A percentile compares a stretch with the other conserved stretches of the same genome.
phyloP scores from a whole-genome alignment of 2,113 vertebrate genomes.

The Alexandromys fortis region DNA sequence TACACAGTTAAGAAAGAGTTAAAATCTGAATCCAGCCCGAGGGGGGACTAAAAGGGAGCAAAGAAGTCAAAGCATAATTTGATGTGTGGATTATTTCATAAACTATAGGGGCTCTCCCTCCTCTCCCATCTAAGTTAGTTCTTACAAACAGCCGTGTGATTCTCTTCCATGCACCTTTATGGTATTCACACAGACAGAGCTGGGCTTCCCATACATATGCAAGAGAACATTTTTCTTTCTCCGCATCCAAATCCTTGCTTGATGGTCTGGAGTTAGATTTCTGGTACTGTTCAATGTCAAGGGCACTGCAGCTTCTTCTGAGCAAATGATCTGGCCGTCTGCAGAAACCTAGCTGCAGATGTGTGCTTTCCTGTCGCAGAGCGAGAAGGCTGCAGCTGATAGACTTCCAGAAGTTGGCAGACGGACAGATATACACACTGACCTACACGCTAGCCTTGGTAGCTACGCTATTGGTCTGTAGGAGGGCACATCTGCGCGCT shows the following conservation, averaged over 20 bases:
- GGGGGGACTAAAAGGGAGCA: neutral
- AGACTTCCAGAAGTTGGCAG: neutral
- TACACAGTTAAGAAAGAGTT: neutral
- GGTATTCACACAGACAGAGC: conserved; percentile 50
- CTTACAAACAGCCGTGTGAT: conserved; percentile 54
- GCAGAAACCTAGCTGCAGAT: conserved; percentile 26
- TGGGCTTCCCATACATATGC: conserved; percentile 72
- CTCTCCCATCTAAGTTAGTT: conserved; percentile 53
- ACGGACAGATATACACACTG: neutral
- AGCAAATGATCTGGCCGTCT: conserved; percentile 10
- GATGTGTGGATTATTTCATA: conserved; percentile 51
- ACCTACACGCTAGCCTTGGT: neutral
- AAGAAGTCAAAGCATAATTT: neutral
- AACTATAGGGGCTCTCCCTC: neutral
- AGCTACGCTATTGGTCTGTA: neutral
- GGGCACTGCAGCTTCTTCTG: conserved; percentile 4
- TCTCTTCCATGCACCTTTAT: conserved; percentile 49
- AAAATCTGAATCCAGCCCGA: neutral
- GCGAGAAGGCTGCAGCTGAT: neutral
- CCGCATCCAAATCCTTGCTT: neutral
- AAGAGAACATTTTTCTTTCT: conserved; percentile 51
- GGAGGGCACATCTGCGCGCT: rapidly evolving
- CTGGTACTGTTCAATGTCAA: conserved; percentile 16
- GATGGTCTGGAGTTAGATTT: conserved; percentile 65
- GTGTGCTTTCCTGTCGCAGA: neutral